Evolutionary conservation across 1,140 invertebrate genomes (phyloP).

Genomic region (Aphidius ervi): DNA sequence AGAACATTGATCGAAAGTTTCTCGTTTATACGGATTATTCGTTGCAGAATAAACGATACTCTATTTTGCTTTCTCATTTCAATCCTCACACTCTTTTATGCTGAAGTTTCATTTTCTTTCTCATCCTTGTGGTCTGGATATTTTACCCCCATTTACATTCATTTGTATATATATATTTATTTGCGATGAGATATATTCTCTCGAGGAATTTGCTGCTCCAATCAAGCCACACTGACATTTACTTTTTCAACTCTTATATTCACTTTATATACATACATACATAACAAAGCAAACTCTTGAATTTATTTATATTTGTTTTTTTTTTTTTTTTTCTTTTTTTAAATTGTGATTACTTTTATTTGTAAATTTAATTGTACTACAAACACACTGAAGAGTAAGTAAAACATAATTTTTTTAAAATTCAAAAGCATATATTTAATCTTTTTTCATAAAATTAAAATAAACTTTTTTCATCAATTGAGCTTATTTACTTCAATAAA

Average conservation of each 20-base stretch:
- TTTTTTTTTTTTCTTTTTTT: too few relatives aligned
- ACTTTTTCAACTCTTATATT: slow-evolving; percentile 2
- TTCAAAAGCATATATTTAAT: too few relatives aligned
- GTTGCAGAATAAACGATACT: background rate
- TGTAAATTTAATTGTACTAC: too few relatives aligned
- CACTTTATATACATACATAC: background rate
- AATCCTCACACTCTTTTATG: background rate
- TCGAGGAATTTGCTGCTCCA: slow-evolving; percentile 4
- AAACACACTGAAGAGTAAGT: too few relatives aligned
- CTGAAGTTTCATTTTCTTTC: background rate
- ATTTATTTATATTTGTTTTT: background rate
- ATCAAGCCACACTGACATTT: background rate
- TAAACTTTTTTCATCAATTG: background rate
- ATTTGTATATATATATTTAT: background rate
- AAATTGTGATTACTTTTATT: too few relatives aligned
- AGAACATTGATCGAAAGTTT: too few relatives aligned
- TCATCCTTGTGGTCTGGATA: background rate
- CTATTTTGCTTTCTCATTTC: background rate
- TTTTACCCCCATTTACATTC: background rate
- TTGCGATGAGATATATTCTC: background rate
- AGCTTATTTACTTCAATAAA: background rate
- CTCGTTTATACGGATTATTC: background rate
- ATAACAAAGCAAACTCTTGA: slow-evolving; percentile 4
- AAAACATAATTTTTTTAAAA: too few relatives aligned
- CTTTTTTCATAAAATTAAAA: too few relatives aligned